Conservation (phyloP, 2,888 invertebrate species). For the Brachyopa scutellaris region DNA sequence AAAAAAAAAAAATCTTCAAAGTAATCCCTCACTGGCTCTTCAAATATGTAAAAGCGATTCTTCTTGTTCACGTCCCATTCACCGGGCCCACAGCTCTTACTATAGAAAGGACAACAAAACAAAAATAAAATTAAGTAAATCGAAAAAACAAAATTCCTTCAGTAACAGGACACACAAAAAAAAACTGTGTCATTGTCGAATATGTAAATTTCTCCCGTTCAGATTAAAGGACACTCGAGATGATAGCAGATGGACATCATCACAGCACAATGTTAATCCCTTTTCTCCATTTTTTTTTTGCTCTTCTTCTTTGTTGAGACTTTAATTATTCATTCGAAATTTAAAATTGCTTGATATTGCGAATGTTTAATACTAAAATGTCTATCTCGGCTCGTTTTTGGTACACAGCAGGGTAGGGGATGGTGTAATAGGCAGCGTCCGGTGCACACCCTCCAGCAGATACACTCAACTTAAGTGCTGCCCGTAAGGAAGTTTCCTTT, state of each 20-base stretch:
- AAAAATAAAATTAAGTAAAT: constrained; percentile 27
- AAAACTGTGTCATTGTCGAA: constrained; percentile 47
- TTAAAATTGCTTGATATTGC: constrained; percentile 68
- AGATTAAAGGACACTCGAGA: constrained; percentile 36
- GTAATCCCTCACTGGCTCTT: constrained; percentile 18
- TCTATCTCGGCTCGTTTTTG: constrained; percentile 18
- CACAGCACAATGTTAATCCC: constrained; percentile 63
- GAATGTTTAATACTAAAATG: constrained; percentile 61
- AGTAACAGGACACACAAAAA: constrained; percentile 1
- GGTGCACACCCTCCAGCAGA: constrained; percentile 60
- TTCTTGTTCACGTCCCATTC: neutral
- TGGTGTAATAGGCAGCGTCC: constrained; percentile 23
- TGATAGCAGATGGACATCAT: constrained; percentile 65
- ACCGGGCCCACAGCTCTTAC: neutral
- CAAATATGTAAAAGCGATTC: constrained; percentile 11
- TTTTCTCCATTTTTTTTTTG: constrained; percentile 16
- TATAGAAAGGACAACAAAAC: neutral
- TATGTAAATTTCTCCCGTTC: constrained; percentile 44
- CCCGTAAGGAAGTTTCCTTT: constrained; percentile 62
- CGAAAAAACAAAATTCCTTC: constrained; percentile 22
- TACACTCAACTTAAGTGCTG: constrained; percentile 68
- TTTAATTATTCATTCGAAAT: constrained; percentile 72
- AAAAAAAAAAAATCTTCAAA: constrained; percentile 22
- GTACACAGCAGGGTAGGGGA: no score
- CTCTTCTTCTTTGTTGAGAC: constrained; percentile 32